Conservation (phyloP, 2,888 invertebrate species). For the Deroplatys truncata region DNA sequence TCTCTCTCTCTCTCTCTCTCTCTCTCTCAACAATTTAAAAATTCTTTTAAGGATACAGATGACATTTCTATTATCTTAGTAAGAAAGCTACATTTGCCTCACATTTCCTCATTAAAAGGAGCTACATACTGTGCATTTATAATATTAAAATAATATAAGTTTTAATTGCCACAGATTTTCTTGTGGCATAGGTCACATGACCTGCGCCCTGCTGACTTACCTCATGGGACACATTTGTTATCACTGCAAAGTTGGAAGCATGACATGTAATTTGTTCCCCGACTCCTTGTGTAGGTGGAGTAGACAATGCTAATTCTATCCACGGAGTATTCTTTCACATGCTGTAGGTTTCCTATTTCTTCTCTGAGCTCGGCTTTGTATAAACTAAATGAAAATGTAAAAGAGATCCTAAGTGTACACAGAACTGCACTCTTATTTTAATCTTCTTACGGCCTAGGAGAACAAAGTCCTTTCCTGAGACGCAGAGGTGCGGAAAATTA, state of each 20-base stretch:
- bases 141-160: no score
- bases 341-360: neutral
- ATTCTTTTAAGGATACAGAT: no score
- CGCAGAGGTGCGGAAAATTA: slow-evolving; percentile 15
- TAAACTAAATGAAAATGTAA: slow-evolving; percentile 12
- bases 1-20: no score
- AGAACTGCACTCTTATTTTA: slow-evolving; percentile 3
- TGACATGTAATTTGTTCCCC: neutral
- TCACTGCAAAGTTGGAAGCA: neutral
- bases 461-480: neutral
- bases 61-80: no score
- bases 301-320: neutral
- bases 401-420: neutral
- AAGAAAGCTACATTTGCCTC: no score
- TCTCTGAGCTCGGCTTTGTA: neutral
- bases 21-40: no score
- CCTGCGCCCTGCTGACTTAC: no score
- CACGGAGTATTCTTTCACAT: neutral
- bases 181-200: no score
- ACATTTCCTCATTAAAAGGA: no score
- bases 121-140: no score
- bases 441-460: slow-evolving; percentile 8
- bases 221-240: neutral
- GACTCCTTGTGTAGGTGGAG: neutral
- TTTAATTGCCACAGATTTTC: no score